phyloP scores from a whole-genome alignment of 2,888 invertebrate species.

The Drosophila prolongata region DNA sequence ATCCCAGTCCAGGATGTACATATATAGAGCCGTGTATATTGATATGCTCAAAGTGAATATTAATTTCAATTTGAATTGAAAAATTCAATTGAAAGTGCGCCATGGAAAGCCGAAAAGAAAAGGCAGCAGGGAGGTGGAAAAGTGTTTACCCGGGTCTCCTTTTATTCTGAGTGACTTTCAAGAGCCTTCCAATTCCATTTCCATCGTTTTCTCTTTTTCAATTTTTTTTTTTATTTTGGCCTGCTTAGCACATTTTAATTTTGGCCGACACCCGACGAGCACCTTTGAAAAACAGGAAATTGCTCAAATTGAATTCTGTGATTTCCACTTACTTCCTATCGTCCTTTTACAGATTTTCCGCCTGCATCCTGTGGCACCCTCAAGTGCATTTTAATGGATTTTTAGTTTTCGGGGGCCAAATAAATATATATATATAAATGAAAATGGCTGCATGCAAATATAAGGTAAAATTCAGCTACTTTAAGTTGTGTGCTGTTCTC shows the following conservation, averaged over 20 bases:
- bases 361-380: conserved; percentile 49
- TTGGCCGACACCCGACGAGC: conserved; percentile 36
- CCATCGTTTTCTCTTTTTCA: background rate
- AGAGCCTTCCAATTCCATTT: conserved; percentile 34
- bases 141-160: conserved; percentile 2
- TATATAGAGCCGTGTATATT: conserved; percentile 15
- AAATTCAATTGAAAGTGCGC: conserved; percentile 53
- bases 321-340: conserved; percentile 54
- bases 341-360: conserved; percentile 12
- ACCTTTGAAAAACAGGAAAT: conserved; percentile 69
- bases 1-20: conserved; percentile 2
- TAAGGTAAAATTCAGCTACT: background rate
- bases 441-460: conserved; percentile 13
- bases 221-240: conserved; percentile 32
- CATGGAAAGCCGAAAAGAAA: conserved; percentile 1
- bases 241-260: conserved; percentile 67
- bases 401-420: conserved; percentile 39
- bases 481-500: conserved; percentile 3
- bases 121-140: background rate
- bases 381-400: conserved; percentile 70
- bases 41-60: conserved; percentile 64
- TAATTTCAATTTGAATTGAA: conserved; percentile 67
- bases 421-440: conserved; percentile 2
- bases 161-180: conserved; percentile 25
- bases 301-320: conserved; percentile 74